Evolutionary conservation across 2,888 invertebrate species (phyloP).

Genomic region (Epistrophella euchroma): DNA sequence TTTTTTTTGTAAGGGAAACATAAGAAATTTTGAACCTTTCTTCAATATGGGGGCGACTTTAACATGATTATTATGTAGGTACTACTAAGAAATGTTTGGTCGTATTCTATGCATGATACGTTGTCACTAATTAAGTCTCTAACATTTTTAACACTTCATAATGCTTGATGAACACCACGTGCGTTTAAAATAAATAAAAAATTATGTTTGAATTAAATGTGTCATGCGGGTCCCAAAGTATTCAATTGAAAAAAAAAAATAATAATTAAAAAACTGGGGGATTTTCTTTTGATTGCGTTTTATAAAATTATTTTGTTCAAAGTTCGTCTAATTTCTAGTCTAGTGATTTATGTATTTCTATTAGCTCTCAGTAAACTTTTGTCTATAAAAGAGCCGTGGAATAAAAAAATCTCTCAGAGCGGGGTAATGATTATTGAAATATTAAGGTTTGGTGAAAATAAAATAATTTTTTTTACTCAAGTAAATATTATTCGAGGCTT

Average conservation of each 20-base stretch:
- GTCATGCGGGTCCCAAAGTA: slow-evolving; percentile 13
- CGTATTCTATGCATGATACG: neutral
- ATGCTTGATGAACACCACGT: slow-evolving; percentile 4
- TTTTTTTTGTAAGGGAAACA: neutral
- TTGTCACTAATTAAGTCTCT: slow-evolving; percentile 24
- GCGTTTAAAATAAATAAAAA: neutral
- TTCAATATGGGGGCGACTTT: neutral
- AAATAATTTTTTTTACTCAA: too few relatives aligned
- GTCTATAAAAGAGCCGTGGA: too few relatives aligned
- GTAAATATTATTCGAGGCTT: too few relatives aligned
- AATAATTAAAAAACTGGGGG: neutral
- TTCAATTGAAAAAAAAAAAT: neutral
- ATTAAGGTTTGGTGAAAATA: too few relatives aligned
- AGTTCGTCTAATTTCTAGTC: neutral
- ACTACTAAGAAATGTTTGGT: neutral
- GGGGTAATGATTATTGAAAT: too few relatives aligned
- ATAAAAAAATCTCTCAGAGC: too few relatives aligned
- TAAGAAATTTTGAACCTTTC: neutral
- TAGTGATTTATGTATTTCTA: neutral
- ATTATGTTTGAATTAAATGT: neutral
- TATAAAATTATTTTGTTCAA: neutral
- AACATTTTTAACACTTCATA: slow-evolving; percentile 14
- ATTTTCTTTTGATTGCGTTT: neutral
- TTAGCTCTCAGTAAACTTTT: too few relatives aligned
- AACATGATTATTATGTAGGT: neutral